Conservation (phyloP, 1,140 invertebrate genomes). For the Macrobrachium rosenbergii region DNA sequence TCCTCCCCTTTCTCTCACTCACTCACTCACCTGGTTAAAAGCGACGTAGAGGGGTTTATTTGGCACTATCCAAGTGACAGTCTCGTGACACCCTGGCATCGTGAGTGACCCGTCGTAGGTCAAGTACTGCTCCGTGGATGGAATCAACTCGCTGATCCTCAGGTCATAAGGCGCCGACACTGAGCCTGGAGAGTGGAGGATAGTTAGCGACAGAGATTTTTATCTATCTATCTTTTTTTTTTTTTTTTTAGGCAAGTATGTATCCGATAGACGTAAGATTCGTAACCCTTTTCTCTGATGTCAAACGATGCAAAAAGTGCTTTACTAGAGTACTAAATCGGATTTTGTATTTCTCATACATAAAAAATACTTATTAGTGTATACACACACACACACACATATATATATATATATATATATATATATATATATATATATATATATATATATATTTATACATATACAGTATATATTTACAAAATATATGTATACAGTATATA, state of each 20-base stretch:
- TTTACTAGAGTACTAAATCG: no score
- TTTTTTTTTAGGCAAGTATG: no score
- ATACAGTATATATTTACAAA: not conserved
- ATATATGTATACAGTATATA: not conserved
- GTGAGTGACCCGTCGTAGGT: conserved; percentile 91
- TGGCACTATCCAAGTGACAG: conserved; percentile 92
- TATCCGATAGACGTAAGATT: no score
- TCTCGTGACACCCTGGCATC: conserved; percentile 90
- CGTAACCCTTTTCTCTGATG: no score
- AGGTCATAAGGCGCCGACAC: conserved; percentile 84
- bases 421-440: not conserved
- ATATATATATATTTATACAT: not conserved
- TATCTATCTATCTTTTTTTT: not conserved
- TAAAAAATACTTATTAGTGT: no score
- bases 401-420: not conserved
- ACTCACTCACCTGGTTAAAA: conserved; percentile 78
- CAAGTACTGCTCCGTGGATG: conserved; percentile 67
- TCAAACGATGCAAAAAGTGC: no score
- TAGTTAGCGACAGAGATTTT: not conserved
- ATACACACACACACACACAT: no score
- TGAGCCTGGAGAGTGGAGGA: conserved; percentile 74
- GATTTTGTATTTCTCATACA: no score
- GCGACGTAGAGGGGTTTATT: conserved; percentile 81
- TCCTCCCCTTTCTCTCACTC: conserved; percentile 14
- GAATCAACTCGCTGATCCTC: conserved; percentile 72